phyloP scores from a whole-genome alignment of 2,888 invertebrate species.

The Cephus pygmeus region DNA sequence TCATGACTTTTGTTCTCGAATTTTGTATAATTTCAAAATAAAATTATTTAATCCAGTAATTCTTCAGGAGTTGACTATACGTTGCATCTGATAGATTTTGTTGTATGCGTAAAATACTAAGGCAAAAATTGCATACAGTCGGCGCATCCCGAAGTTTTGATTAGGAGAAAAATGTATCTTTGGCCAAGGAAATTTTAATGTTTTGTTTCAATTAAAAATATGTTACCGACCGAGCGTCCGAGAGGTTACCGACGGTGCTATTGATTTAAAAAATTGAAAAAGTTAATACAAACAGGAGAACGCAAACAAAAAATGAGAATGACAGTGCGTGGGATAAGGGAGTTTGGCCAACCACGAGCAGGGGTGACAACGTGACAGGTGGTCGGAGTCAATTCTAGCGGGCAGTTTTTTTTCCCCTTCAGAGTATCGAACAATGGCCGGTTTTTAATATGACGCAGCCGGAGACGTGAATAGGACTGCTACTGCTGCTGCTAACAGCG shows the following conservation, averaged over 20 bases:
- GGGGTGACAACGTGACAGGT: conserved; percentile 3
- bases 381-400: conserved; percentile 3
- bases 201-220: neutral
- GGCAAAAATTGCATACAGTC: no score
- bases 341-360: neutral
- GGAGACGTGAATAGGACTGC: conserved; percentile 34
- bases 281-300: neutral
- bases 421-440: conserved; percentile 42
- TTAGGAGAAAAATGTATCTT: no score
- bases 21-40: neutral
- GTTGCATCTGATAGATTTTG: neutral
- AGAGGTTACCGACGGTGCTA: neutral
- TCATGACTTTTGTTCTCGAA: neutral
- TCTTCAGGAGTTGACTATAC: neutral
- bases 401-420: neutral
- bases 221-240: neutral
- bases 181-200: no score
- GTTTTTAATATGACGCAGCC: conserved; percentile 52
- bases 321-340: neutral
- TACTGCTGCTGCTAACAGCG: conserved; percentile 33
- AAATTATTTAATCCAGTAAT: neutral
- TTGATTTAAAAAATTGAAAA: neutral
- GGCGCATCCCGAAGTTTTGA: no score
- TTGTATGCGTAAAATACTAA: no score
- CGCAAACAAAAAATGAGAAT: neutral